phyloP scores from a whole-genome alignment of 1,140 invertebrate species.

The Halesus radiatus region DNA sequence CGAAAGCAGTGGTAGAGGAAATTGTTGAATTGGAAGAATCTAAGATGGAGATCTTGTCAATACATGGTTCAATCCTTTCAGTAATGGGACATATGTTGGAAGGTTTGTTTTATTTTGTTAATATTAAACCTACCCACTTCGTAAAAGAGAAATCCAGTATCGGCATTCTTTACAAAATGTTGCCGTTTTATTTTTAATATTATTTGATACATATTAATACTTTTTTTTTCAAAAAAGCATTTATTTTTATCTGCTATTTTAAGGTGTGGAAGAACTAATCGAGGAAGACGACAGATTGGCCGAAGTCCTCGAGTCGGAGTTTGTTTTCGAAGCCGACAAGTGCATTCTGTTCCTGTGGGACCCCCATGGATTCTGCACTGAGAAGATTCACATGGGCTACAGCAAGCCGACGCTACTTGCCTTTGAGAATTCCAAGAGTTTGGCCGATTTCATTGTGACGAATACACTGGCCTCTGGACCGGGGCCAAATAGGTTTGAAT shows the following conservation, averaged over 20 bases:
- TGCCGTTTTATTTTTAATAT: too few relatives aligned
- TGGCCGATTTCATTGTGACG: constrained; percentile 21
- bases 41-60: constrained; percentile 13
- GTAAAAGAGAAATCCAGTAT: too few relatives aligned
- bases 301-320: background rate
- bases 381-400: constrained; percentile 4
- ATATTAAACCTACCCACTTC: too few relatives aligned
- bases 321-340: background rate
- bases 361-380: constrained; percentile 27
- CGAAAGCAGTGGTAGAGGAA: background rate
- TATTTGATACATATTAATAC: too few relatives aligned
- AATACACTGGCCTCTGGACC: constrained; percentile 9
- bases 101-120: too few relatives aligned
- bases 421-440: background rate
- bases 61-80: constrained; percentile 15
- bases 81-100: background rate
- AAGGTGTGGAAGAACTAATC: constrained; percentile 5
- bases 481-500: constrained; percentile 27
- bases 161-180: too few relatives aligned
- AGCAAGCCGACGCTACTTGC: constrained; percentile 9
- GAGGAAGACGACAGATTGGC: constrained; percentile 2
- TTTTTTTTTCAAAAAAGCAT: too few relatives aligned
- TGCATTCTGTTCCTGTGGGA: constrained; percentile 42
- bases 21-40: constrained; percentile 20
- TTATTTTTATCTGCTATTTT: too few relatives aligned